Base-by-base conservation (phyloP, 2,888 invertebrate species). In the Sphaerophoria taeniata region DNA sequence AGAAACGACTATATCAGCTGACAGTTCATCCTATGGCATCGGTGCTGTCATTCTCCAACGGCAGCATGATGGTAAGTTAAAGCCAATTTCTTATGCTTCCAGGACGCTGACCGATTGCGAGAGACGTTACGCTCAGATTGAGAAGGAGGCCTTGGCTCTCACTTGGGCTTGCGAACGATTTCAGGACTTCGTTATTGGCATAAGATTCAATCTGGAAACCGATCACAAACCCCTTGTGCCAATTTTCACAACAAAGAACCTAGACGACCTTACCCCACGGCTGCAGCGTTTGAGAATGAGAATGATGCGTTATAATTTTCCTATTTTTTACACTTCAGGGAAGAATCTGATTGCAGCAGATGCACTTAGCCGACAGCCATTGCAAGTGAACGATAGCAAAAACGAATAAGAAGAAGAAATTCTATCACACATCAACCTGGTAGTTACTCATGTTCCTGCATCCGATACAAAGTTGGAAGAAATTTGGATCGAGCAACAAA, bases 31-130 rank as follows among this genome's bases (percentile, higher is more conserved):
- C 6, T 75, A 49, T 49, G 49, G 12, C 3, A 58, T 75, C n/a
- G 36, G 56, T 58, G 60, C 51, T 36, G 43, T 60, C 33, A 60
- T 58, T 49, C 39, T 34, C 11, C 36, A 58, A 74, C 24, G 36
- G 0, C 36, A 75, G 16, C 11, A 58, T 0, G 49, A 58, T 39
- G 56, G 39, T 67, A 36, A 67, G n/a, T n/a, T n/a, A n/a, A n/a
- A n/a, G n/a, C n/a, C n/a, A n/a, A n/a, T 92, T 34, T 89, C 88
- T 4, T 92, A 90, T 87, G 91, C 90, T 0, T 92, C 90, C 56
- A 88, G 87, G 86, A 91, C 87, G 74, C 88, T 90, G 60, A 88
- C 88, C 55, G 90, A 87, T 5, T 88, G 88, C 9, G 90, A 93
- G 65, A 88, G 85, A 49, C 84, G 81, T 14, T 90, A 90, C 81